Base-by-base conservation (phyloP, 2,797 vertebrate genomes). In the Dallia pectoralis region DNA sequence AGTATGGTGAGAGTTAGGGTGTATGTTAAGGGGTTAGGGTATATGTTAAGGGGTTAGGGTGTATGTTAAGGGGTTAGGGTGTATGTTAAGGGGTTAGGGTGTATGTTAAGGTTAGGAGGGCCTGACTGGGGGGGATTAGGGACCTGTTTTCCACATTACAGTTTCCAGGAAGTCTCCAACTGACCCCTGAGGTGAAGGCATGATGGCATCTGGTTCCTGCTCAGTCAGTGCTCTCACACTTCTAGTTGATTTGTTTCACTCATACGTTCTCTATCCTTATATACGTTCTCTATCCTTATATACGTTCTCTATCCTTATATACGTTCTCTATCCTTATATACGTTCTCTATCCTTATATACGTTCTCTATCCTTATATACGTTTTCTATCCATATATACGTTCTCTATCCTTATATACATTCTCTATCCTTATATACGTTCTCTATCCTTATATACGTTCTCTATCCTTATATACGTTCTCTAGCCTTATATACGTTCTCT, bases 131-230 rank as follows among this genome's bases (percentile, higher is more conserved):
- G 53, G 71, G 63, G 79, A 59, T 81, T 78, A 59, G 32, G 64
- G 61, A 79, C 19, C 80, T 83, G 85, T 71, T 83, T 85, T 86
- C 64, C 74, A 76, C 77, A 87, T 87, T 75, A 83, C 64, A 51
- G 47, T 19, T 27, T 33, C 70, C 63, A 87, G 85, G 81, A 89
- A 88, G 82, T 78, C 80, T 76, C 75, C 77, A 66, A 29, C 68
- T 74, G 80, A 67, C 84, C 78, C 79, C 36, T 77, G 76, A 69
- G 77, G 80, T 72, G 61, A 70, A 81, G 62, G 48, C 67, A 72
- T 25, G 44, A 12, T 47, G 63, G 70, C 77, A 72, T 76, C 67
- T 14, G 76, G 76, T 75, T 49, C 32, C 69, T 51, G 25, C 30
- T 59, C 19, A 53, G 33, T 22, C 16, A 6, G 1, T 61, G 29